phyloP scores from a whole-genome alignment of 2,797 vertebrate species.

The Knipowitschia caucasica region DNA sequence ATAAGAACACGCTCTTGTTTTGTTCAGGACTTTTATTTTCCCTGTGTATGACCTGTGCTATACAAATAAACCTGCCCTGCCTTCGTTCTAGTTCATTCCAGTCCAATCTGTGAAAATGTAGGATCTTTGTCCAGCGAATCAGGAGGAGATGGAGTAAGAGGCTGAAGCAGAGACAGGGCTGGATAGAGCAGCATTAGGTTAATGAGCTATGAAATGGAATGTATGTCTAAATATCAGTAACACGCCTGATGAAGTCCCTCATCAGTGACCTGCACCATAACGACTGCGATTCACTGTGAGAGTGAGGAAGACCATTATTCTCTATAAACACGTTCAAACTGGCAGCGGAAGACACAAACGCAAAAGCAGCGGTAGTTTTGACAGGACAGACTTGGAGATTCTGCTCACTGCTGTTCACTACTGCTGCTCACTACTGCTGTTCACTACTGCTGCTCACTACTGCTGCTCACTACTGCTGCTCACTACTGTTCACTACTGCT shows the following conservation, averaged over 20 bases:
- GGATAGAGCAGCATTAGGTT: conserved; percentile 51
- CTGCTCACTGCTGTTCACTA: too few relatives aligned
- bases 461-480: too few relatives aligned
- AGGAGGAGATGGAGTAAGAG: conserved; percentile 46
- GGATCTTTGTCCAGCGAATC: conserved; percentile 11
- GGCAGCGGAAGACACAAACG: too few relatives aligned
- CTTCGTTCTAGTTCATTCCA: not conserved
- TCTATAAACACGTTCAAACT: not conserved
- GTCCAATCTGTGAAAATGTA: not conserved
- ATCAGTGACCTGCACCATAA: conserved; percentile 56
- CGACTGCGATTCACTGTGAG: conserved; percentile 23
- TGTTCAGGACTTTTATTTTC: too few relatives aligned
- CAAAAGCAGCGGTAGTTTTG: too few relatives aligned
- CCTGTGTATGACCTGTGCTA: too few relatives aligned
- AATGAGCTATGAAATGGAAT: conserved; percentile 72
- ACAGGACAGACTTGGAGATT: too few relatives aligned
- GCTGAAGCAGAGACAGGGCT: conserved; percentile 24
- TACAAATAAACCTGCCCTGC: not conserved
- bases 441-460: too few relatives aligned
- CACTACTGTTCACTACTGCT: too few relatives aligned
- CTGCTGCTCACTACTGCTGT: too few relatives aligned
- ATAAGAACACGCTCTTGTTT: conserved; percentile 59
- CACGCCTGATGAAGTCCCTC: conserved; percentile 56
- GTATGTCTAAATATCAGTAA: conserved; percentile 68
- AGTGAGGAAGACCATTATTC: not conserved